Evolutionary conservation across 1,140 invertebrate species (phyloP).

Genomic region (Araneus ventricosus): DNA sequence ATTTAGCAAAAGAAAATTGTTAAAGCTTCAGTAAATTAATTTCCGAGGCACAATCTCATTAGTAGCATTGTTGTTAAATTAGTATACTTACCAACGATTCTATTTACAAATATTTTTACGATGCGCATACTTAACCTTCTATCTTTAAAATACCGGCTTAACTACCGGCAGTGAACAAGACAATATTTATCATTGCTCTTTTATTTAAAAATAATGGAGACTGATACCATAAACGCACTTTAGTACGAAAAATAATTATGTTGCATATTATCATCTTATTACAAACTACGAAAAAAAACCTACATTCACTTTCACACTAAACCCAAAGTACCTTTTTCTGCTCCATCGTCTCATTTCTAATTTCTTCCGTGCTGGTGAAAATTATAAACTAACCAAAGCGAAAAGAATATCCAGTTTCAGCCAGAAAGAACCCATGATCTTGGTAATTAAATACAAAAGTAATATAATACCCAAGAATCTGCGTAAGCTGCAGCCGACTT

Average conservation of each 20-base stretch:
- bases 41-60: no score
- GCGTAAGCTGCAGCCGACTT: not conserved
- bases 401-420: not conserved
- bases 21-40: no score
- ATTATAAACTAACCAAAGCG: not conserved
- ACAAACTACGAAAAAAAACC: not conserved
- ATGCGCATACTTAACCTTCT: no score
- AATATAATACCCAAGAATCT: slow-evolving; percentile 14
- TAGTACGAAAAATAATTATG: not conserved
- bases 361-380: not conserved
- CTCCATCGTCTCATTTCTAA: not conserved
- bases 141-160: no score
- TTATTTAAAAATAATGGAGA: not conserved
- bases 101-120: no score
- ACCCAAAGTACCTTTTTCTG: not conserved
- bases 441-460: slow-evolving; percentile 25
- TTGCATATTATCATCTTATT: not conserved
- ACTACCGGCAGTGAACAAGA: no score
- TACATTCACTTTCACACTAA: not conserved
- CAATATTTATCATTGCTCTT: no score
- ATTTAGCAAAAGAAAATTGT: no score
- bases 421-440: not conserved
- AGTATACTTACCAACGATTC: no score
- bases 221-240: not conserved
- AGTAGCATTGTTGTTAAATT: no score